Base-by-base conservation (phyloP, 2,888 invertebrate species). In the Heteromurus nitidus region DNA sequence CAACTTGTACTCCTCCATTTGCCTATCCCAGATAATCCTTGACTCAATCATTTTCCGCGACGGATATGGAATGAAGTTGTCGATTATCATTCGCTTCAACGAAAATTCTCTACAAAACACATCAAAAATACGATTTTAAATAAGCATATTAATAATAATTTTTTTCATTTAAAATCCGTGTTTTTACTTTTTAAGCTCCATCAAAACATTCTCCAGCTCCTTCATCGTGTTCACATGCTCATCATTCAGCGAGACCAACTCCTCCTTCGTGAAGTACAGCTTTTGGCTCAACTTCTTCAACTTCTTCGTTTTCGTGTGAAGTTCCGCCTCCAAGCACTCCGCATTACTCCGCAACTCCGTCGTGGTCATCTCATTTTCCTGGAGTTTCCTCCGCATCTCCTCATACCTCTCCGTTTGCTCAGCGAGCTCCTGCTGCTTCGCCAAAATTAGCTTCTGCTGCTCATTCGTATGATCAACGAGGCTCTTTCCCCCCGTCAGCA, bases 381-480 rank as follows among this genome's bases (percentile, higher is more conserved):
- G 98, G 70, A 99, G 91, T 88, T 94, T 93, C 90, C 98, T 97
- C 88, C 96, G 94, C 93, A 99, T 97, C 90, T 98, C 98, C 73
- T 98, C 91, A 88, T 95, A 86, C 24, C 84, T 84, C 87, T 92
- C 94, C 90, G 94, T 95, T 85, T 97, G 92, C 88, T 97, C 97
- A 0, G 96, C 94, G 82, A 99, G 95, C 90, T 98, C 97, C 60
- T 92, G 91, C 80, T 94, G 91, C 82, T 94, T 93, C 89, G 95
- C 94, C 88, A 98, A 96, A 72, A 99, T 90, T 74, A 95, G 95
- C 85, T 94, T 91, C 89, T 98, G 96, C 88, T 97, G 96, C 89
- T 98, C 95, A 89, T 96, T 96, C 20, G 99, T 96, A 88, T 97
- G 96, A 89, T 98, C 97, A 47, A 98, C 92, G 74, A 99, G 95